phyloP scores from a whole-genome alignment of 2,888 invertebrate genomes.

The Penaeus monodon region DNA sequence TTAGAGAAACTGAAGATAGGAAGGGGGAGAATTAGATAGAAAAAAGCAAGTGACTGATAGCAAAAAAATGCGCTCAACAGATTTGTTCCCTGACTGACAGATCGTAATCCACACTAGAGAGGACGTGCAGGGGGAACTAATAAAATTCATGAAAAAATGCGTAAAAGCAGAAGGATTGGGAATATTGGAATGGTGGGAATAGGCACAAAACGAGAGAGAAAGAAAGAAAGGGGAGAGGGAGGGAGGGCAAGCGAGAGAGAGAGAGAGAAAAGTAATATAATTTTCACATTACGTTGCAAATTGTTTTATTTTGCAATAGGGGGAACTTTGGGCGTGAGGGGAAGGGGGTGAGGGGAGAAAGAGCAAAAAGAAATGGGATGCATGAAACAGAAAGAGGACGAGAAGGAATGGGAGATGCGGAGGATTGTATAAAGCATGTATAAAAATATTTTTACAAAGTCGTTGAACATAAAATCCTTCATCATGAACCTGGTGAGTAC shows the following conservation, averaged over 20 bases:
- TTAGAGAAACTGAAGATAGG: slow-evolving; percentile 37
- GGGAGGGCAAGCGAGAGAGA: not conserved
- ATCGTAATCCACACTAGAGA: slow-evolving; percentile 60
- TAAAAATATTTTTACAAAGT: too few relatives aligned
- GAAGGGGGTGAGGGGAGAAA: too few relatives aligned
- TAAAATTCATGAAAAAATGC: slow-evolving; percentile 60
- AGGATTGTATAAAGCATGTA: too few relatives aligned
- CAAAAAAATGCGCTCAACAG: slow-evolving; percentile 57
- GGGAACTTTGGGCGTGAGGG: too few relatives aligned
- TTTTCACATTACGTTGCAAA: too few relatives aligned
- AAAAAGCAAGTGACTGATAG: slow-evolving; percentile 51
- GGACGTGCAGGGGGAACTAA: slow-evolving; percentile 54
- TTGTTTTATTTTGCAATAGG: too few relatives aligned
- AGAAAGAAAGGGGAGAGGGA: slow-evolving; percentile 11
- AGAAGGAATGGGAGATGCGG: too few relatives aligned
- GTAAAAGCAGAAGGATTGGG: slow-evolving; percentile 59
- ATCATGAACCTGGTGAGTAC: too few relatives aligned
- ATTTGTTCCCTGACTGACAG: slow-evolving; percentile 57
- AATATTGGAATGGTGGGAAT: slow-evolving; percentile 57
- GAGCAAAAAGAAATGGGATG: too few relatives aligned
- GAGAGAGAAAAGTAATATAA: too few relatives aligned
- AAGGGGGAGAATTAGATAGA: slow-evolving; percentile 48
- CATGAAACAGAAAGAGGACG: too few relatives aligned
- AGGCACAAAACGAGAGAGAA: slow-evolving; percentile 41
- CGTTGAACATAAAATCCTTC: too few relatives aligned